These are phyloP conservation scores for Aleiodes sp. DNA, from an alignment of 1,140 invertebrate species.

Conservation along the genomic window DNA sequence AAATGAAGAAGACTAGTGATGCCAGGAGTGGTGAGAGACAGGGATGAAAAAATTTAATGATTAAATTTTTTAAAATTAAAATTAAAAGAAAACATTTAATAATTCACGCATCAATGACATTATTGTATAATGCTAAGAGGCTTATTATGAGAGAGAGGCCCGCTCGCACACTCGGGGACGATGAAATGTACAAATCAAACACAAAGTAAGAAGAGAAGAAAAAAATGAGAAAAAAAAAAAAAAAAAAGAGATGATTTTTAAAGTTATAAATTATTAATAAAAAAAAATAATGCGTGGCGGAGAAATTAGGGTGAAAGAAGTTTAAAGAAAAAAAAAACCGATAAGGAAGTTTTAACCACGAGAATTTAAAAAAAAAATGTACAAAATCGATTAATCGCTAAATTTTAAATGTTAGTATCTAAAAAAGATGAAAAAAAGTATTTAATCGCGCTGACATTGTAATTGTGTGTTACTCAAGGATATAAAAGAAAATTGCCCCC, in stretches of 20 bases:
- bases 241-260: conserved; percentile 62
- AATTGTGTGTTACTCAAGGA: conserved; percentile 37
- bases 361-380: no score
- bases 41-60: conserved; percentile 16
- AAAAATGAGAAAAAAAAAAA: conserved; percentile 46
- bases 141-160: conserved; percentile 23
- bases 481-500: conserved; percentile 14
- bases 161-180: conserved; percentile 56
- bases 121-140: conserved; percentile 26
- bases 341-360: conserved; percentile 43
- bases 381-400: conserved; percentile 63
- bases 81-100: conserved; percentile 13
- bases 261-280: conserved; percentile 62
- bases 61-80: conserved; percentile 5
- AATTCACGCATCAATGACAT: background rate
- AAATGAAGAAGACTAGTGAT: conserved; percentile 15
- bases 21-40: conserved; percentile 33
- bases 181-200: conserved; percentile 63
- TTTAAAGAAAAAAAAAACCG: conserved; percentile 41
- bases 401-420: conserved; percentile 62
- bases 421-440: conserved; percentile 45
- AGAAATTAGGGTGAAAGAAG: conserved; percentile 24
- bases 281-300: conserved; percentile 30
- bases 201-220: conserved; percentile 45
- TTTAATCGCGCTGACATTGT: conserved; percentile 51